phyloP scores from a whole-genome alignment of 2,797 vertebrate species.

The Girardinus metallicus region DNA sequence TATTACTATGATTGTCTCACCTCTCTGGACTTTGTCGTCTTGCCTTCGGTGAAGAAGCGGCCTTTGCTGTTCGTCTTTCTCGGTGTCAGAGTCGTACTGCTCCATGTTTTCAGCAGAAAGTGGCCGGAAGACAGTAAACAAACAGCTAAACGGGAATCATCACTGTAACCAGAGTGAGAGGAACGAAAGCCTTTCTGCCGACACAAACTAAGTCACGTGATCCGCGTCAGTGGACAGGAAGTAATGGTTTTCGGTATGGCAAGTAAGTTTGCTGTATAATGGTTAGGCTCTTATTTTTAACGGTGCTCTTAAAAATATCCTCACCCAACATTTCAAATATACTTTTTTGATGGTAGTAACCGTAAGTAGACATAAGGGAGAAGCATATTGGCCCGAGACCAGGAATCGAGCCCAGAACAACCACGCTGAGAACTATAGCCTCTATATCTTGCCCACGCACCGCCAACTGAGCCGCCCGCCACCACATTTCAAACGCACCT shows the following conservation, averaged over 20 bases:
- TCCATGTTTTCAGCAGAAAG: slow-evolving; percentile 36
- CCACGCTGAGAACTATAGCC: no score
- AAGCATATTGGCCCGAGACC: no score
- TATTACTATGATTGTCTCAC: slow-evolving; percentile 26
- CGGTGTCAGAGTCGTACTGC: slow-evolving; percentile 57
- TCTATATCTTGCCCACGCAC: no score
- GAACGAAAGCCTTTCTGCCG: not conserved
- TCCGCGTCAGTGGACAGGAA: not conserved
- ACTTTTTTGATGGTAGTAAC: not conserved
- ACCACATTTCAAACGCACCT: no score
- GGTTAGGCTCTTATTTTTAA: not conserved
- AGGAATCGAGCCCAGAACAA: no score
- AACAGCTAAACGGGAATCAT: not conserved
- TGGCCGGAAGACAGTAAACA: no score
- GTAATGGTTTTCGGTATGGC: not conserved
- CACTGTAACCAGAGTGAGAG: not conserved
- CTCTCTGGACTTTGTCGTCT: slow-evolving; percentile 48
- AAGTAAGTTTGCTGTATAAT: not conserved
- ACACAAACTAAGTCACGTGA: slow-evolving; percentile 14
- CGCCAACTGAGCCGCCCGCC: no score
- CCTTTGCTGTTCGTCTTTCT: slow-evolving; percentile 60
- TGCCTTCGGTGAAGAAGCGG: slow-evolving; percentile 59
- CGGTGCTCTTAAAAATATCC: not conserved
- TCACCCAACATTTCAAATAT: not conserved
- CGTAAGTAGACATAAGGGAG: not conserved